Evolutionary conservation across 2,113 vertebrate species (phyloP).

Genomic region (Desmodus rotundus): DNA sequence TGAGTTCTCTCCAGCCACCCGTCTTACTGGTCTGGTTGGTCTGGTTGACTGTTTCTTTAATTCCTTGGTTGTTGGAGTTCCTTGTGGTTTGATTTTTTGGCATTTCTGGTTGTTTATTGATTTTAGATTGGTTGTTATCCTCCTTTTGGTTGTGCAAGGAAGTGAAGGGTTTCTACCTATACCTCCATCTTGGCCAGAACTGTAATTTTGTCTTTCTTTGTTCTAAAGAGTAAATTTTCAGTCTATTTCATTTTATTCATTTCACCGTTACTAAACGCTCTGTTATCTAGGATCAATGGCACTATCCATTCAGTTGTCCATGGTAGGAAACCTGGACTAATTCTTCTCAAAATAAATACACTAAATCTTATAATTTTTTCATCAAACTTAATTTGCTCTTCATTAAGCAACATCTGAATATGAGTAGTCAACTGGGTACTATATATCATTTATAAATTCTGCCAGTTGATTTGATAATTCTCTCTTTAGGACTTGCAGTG

Average conservation of each 20-base stretch:
- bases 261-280: background rate
- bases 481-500: background rate
- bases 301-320: background rate
- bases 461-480: background rate
- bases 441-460: background rate
- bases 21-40: no score
- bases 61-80: no score
- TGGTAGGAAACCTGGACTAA: background rate
- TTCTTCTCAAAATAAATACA: background rate
- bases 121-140: no score
- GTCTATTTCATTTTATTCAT: constrained; percentile 8
- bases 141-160: no score
- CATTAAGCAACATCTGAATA: background rate
- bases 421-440: background rate
- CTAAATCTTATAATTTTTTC: background rate
- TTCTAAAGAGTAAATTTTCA: background rate
- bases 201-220: background rate
- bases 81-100: no score
- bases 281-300: background rate
- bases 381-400: background rate
- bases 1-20: no score
- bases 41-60: no score
- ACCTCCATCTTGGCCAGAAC: no score
- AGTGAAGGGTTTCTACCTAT: no score
- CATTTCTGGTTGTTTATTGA: no score